Base-by-base conservation (phyloP, 37 sponge, comb jelly and placozoan genomes). In the Ianthella basta region DNA sequence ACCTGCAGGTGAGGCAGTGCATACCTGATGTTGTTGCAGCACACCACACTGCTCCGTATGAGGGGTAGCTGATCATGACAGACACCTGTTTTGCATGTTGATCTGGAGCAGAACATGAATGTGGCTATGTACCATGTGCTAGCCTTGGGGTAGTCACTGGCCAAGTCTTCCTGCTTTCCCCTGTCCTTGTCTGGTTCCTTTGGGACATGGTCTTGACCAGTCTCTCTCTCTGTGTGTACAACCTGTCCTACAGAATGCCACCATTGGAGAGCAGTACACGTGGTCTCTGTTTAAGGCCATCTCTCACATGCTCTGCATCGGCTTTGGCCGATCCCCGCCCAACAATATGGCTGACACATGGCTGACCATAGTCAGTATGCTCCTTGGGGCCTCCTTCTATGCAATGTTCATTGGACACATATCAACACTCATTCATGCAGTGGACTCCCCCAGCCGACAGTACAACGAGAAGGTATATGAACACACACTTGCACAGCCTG, bases 351-450 rank as follows among this genome's bases (percentile, higher is more conserved):
- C 72, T 29, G 92, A 92, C 20, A 65, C 77, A 60, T 92, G 92
- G 92, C 64, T 89, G 36, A 92, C 92, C 24, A 86, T 92, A 15
- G 59, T 89, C 87, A 92, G 92, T 69, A 92, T 92, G 92, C 34
- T 88, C 35, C 81, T n/a, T 14, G 88, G 88, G 0, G 89, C 92
- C 4, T 64, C 87, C 59, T 82, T 92, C 89, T 92, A 92, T 68
- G 92, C 92, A 59, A 77, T 92, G 60, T 92, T 92, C 80, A 89
- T 92, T 81, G 92, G 89, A 14, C 83, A 92, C 73, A 92, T 92
- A 29, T 88, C 92, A 27, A 88, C 87, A 21, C 87, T 89, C 24
- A 65, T 91, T 27, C 83, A 80, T 50, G 73, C 88, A 13, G 56
- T 53, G 21, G 80, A 78, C n/a, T 88, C 86, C 16, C 34, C 92